Conservation (phyloP, 2,113 vertebrate species). For the Hypocryptadius cinnamomeus region DNA sequence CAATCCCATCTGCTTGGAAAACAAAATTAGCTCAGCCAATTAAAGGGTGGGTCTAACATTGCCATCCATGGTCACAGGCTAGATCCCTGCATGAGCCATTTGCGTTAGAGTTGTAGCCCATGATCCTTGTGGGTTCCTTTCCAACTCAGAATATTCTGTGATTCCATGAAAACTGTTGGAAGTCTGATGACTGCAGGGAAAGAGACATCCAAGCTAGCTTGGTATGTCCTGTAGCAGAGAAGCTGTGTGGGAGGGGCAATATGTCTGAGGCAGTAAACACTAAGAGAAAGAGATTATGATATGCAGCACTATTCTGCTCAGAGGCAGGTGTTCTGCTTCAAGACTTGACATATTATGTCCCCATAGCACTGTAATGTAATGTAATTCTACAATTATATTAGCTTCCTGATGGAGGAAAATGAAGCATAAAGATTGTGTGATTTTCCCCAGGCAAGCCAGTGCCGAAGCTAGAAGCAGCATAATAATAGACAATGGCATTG, state of each 20-base stretch:
- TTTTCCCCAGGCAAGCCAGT: background rate
- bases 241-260: background rate
- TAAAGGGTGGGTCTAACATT: background rate
- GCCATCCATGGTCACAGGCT: background rate
- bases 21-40: background rate
- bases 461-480: background rate
- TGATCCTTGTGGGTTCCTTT: background rate
- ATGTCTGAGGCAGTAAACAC: background rate
- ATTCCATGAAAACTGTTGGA: background rate
- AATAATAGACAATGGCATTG: background rate
- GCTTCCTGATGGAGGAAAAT: constrained; percentile 31
- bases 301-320: background rate
- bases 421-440: background rate
- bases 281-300: background rate
- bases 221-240: background rate
- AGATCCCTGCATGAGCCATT: background rate
- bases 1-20: background rate
- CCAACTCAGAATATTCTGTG: background rate
- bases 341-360: constrained; percentile 4
- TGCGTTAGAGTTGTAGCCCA: background rate
- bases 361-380: background rate
- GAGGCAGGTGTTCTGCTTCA: constrained; percentile 40
- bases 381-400: constrained; percentile 40
- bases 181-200: background rate
- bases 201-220: background rate